These are phyloP conservation scores for Priocnemis perturbator DNA, from an alignment of 2,888 invertebrate species.

Conservation along the genomic window DNA sequence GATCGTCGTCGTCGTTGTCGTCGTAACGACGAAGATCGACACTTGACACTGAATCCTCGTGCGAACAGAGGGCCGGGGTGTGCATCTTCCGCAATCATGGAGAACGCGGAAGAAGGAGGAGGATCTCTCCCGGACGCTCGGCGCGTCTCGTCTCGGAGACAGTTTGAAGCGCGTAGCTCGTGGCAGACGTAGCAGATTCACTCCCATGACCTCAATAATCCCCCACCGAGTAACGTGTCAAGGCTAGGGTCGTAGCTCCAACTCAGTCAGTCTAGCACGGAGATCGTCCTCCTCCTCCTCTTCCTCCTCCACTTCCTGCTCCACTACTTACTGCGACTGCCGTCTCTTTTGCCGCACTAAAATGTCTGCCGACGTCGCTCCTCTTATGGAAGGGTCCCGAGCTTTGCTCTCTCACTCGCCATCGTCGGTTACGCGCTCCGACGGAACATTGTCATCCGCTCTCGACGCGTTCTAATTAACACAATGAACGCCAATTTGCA, in stretches of 20 bases:
- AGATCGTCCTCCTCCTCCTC: neutral
- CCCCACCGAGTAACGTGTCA: conserved; percentile 39
- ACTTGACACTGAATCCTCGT: too few relatives aligned
- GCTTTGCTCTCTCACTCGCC: neutral
- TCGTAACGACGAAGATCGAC: too few relatives aligned
- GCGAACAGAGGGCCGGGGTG: too few relatives aligned
- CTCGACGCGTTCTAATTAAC: too few relatives aligned
- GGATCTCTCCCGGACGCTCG: too few relatives aligned
- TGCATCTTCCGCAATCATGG: too few relatives aligned
- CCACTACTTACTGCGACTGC: neutral
- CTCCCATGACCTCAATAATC: conserved; percentile 50
- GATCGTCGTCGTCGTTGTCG: too few relatives aligned
- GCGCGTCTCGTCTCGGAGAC: too few relatives aligned
- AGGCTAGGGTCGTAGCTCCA: conserved; percentile 42
- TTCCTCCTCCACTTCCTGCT: neutral
- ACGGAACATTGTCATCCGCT: too few relatives aligned
- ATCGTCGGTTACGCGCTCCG: neutral
- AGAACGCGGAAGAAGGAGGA: too few relatives aligned
- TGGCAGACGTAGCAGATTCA: conserved; percentile 46
- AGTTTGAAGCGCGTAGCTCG: neutral
- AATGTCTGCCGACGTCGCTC: conserved; percentile 7
- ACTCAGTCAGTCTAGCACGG: conserved; percentile 12
- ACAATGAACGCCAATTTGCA: too few relatives aligned
- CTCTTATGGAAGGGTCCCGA: neutral
- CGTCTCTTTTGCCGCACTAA: conserved; percentile 19